Conservation (phyloP, 2,888 invertebrate species). For the Bruchidius siliquastri region DNA sequence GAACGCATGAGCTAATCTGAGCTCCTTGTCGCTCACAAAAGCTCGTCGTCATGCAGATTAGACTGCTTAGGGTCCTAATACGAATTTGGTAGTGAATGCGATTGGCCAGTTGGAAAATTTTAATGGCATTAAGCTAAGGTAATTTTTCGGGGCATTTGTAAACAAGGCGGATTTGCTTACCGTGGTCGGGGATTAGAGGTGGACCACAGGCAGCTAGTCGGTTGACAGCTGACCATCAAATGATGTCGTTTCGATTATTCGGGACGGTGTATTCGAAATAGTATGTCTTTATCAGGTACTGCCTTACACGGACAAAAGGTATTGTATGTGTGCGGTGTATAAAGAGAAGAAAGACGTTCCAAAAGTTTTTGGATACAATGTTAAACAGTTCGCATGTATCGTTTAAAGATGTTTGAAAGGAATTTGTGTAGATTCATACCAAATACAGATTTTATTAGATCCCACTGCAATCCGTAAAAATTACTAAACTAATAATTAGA, state of each 20-base stretch:
- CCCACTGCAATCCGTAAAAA: too few relatives aligned
- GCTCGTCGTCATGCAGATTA: not conserved
- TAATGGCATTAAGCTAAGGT: constrained; percentile 37
- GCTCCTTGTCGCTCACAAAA: not conserved
- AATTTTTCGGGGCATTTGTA: not conserved
- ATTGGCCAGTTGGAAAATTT: constrained; percentile 39
- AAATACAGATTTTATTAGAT: too few relatives aligned
- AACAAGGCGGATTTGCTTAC: not conserved
- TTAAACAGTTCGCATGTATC: not conserved
- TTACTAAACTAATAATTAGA: too few relatives aligned
- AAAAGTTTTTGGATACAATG: not conserved
- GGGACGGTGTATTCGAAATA: not conserved
- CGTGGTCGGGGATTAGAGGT: not conserved
- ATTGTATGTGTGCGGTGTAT: not conserved
- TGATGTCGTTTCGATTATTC: not conserved
- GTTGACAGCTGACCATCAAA: not conserved
- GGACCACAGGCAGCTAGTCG: not conserved
- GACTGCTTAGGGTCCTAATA: not conserved
- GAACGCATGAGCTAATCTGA: not conserved
- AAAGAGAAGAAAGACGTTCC: not conserved
- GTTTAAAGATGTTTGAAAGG: too few relatives aligned
- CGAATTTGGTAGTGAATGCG: constrained; percentile 17
- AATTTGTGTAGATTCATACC: too few relatives aligned
- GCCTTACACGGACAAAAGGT: not conserved
- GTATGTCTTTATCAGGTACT: not conserved